Base-by-base conservation (phyloP, 2,797 vertebrate genomes). In the Babyrousa celebensis region DNA sequence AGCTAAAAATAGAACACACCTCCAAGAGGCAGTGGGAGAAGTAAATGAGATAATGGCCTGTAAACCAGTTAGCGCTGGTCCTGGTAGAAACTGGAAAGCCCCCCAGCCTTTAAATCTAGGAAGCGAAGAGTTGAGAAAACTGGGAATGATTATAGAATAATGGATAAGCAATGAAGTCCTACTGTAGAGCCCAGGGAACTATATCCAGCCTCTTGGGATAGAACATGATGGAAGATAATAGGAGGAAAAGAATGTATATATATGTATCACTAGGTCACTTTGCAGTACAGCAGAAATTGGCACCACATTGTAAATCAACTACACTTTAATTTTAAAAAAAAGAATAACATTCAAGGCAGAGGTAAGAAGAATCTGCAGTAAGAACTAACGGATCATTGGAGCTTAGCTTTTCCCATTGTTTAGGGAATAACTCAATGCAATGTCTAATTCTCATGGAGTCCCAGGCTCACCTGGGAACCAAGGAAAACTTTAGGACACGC, bases 371-470 rank as follows among this genome's bases (percentile, higher is more conserved):
- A 6, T 23, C 27, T 4, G 32, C 8, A 82, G 68, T 27, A 72
- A 80, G 86, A 29, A 23, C 11, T 52, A 52, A 75, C 15, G 27
- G 48, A 71, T 71, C 1, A 11, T 0, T 65, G 65, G 27, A 43
- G 32, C 54, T 63, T 5, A 43, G 54, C 12, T 21, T 70, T 3
- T 16, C 32, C 12, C 6, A 18, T 1, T 4, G 17, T 18, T 71
- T 32, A 4, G 43, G 43, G 29, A 43, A 17, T 12, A 43, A 56
- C 1, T 7, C 52, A 18, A 5, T 7, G 5, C 32, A 36, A 16
- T 1, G 12, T 3, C 16, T 8, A 16, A 56, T 23, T 5, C 58
- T 27, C 63, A 18, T 0, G 0, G 36, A 48, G 43, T 11, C n/a
- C 2, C 29, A 17, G 14, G 21, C 12, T 67, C 32, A 8, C 32